phyloP scores from a whole-genome alignment of 2,797 vertebrate genomes.

The Diplodus puntazzo region DNA sequence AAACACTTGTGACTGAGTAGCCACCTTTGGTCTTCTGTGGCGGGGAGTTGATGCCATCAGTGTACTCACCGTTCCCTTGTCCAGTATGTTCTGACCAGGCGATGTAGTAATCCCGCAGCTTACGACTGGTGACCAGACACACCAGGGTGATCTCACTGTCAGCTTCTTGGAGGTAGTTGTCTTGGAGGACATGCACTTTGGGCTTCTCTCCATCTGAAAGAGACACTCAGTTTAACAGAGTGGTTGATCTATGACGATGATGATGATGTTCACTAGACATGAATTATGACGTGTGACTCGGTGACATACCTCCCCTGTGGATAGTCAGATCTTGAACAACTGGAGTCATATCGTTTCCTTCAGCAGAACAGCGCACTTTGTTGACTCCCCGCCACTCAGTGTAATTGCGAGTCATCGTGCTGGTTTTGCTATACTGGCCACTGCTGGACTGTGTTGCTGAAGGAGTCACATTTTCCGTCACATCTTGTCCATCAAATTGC shows the following conservation, averaged over 20 bases:
- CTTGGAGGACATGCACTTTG: neutral
- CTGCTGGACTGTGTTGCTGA: too few relatives aligned
- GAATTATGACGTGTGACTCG: neutral
- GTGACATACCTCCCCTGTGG: constrained; percentile 35
- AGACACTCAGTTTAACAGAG: neutral
- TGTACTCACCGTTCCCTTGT: fast-evolving
- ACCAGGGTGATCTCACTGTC: constrained; percentile 32
- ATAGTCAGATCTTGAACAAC: constrained; percentile 7
- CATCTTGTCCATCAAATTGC: neutral
- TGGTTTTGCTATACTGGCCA: too few relatives aligned
- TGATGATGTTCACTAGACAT: too few relatives aligned
- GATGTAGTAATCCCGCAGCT: constrained; percentile 28
- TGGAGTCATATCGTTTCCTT: fast-evolving
- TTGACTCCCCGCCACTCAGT: fast-evolving
- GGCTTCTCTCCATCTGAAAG: constrained; percentile 5
- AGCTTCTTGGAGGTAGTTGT: fast-evolving
- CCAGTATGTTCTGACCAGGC: fast-evolving
- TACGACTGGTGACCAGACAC: constrained; percentile 43
- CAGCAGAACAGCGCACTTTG: constrained; percentile 28
- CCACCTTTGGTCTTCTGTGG: neutral
- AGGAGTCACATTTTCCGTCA: fast-evolving
- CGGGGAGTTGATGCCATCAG: neutral
- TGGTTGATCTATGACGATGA: neutral
- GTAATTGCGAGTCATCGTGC: fast-evolving
- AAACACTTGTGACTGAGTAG: constrained; percentile 30